These are phyloP conservation scores for Xenopus laevis DNA, from an alignment of 2,113 vertebrate species.

Conservation along the genomic window DNA sequence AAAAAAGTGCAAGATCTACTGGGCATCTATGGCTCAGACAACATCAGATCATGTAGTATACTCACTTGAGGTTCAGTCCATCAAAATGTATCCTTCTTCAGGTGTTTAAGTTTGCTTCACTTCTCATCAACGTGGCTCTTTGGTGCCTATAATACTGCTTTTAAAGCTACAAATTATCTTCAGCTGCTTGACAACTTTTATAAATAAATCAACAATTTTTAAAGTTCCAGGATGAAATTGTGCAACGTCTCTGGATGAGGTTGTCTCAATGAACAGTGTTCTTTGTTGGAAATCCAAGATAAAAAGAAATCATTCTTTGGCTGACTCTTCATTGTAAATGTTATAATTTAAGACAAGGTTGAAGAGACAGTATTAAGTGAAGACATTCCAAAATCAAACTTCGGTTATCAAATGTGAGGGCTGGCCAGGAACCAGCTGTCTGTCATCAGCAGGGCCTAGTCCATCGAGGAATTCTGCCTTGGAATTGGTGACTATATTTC, in stretches of 20 bases:
- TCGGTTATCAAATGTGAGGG: slow-evolving; percentile 73
- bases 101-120: not conserved
- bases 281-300: not conserved
- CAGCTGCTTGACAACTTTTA: not conserved
- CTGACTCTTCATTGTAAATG: not conserved
- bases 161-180: not conserved
- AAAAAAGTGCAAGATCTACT: not conserved
- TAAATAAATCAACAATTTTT: not conserved
- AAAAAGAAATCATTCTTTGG: not conserved
- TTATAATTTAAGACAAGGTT: slow-evolving; percentile 34
- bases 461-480: slow-evolving; percentile 55
- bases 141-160: not conserved
- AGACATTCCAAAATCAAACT: slow-evolving; percentile 61
- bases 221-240: not conserved
- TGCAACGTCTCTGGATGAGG: not conserved
- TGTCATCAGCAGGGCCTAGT: slow-evolving; percentile 58
- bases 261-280: too few relatives aligned
- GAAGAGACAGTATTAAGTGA: not conserved
- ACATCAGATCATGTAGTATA: not conserved
- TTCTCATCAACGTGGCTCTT: not conserved
- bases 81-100: too few relatives aligned
- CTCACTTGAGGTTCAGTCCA: not conserved
- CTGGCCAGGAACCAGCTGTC: slow-evolving; percentile 53
- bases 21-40: not conserved
- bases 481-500: slow-evolving; percentile 42